These are phyloP conservation scores for Ellobius talpinus DNA, from an alignment of 2,113 vertebrate genomes.

Conservation along the genomic window DNA sequence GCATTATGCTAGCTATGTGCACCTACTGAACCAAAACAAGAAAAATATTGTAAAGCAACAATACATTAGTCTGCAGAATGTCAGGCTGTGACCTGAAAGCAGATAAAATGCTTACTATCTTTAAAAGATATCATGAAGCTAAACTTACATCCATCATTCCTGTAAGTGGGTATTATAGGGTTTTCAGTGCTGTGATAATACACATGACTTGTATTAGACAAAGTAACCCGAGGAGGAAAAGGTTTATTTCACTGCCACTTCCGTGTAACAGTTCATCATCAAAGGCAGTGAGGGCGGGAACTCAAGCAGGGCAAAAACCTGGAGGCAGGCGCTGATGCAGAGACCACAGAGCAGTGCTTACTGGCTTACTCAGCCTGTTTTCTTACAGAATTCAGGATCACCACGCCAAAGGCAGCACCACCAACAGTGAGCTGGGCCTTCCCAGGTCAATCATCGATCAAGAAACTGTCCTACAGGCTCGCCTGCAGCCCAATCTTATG, in stretches of 20 bases:
- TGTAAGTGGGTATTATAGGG: background rate
- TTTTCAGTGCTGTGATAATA: background rate
- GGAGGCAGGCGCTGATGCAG: background rate
- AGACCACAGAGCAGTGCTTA: background rate
- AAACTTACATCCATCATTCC: conserved; percentile 32
- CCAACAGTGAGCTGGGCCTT: background rate
- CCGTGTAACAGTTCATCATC: background rate
- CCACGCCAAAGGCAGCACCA: background rate
- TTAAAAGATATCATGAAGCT: conserved; percentile 25
- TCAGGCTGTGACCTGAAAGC: background rate
- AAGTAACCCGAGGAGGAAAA: background rate
- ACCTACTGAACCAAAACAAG: conserved; percentile 29
- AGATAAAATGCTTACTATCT: conserved; percentile 16
- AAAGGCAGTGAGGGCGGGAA: background rate
- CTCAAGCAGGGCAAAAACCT: background rate
- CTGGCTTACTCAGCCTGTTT: background rate
- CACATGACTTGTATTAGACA: background rate
- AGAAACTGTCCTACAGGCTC: background rate
- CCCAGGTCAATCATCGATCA: background rate
- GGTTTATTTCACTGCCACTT: background rate
- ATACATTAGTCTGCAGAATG: background rate
- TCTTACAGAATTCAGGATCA: background rate
- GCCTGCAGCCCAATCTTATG: background rate
- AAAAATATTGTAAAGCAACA: background rate
- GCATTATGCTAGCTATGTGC: background rate